Conservation (phyloP, 1,140 invertebrate genomes). For the Tetramorium alpestre region DNA sequence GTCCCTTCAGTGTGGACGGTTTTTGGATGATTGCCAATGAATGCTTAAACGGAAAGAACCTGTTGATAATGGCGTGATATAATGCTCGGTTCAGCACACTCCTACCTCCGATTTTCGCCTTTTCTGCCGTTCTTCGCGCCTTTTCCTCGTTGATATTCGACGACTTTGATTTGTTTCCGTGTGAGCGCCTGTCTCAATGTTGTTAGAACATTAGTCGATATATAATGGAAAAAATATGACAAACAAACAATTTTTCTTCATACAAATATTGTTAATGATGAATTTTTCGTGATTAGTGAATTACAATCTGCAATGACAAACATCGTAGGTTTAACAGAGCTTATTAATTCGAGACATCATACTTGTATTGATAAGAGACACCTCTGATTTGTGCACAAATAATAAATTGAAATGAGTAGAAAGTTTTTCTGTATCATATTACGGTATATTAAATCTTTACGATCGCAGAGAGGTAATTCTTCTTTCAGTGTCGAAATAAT, state of each 20-base stretch:
- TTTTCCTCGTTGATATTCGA: neutral
- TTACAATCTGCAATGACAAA: neutral
- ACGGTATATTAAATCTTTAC: neutral
- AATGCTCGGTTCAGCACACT: conserved; percentile 46
- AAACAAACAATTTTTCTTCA: neutral
- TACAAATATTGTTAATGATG: neutral
- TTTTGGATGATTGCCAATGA: conserved; percentile 84
- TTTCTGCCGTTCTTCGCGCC: neutral
- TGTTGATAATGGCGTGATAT: conserved; percentile 81
- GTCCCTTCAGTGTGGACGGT: neutral
- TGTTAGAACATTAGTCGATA: neutral
- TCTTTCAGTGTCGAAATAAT: neutral
- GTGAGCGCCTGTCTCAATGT: neutral
- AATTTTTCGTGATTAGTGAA: neutral
- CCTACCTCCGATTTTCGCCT: neutral
- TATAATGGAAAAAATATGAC: conserved; percentile 2
- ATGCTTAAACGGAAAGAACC: conserved; percentile 81
- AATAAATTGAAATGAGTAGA: neutral
- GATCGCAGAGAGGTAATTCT: neutral
- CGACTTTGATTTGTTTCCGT: conserved; percentile 10
- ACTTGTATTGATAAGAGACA: neutral
- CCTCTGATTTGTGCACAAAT: neutral
- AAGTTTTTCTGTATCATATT: neutral
- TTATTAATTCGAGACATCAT: neutral
- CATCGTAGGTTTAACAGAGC: neutral